A percentile compares a stretch with the other conserved stretches of the same genome.
phyloP scores from a whole-genome alignment of 1,140 invertebrate species.

The Phenacoccus solenopsis region DNA sequence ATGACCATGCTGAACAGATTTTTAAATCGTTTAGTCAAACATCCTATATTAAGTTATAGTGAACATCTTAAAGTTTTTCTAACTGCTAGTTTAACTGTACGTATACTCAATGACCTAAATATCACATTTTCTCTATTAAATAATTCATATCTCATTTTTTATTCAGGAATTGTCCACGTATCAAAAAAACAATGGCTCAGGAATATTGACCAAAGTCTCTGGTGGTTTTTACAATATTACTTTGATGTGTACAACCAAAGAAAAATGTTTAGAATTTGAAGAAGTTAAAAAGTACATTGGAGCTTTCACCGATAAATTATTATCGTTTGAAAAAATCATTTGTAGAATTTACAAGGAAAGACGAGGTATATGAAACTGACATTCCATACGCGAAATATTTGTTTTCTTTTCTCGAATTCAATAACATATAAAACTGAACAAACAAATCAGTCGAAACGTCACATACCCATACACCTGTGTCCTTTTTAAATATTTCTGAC shows the following conservation, averaged over 20 bases:
- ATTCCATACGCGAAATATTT: no score
- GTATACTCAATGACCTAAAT: conserved; percentile 25
- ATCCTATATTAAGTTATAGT: conserved; percentile 59
- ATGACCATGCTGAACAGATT: conserved; percentile 59
- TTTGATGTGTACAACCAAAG: conserved; percentile 19
- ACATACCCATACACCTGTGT: neutral
- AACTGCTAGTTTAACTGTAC: conserved; percentile 50
- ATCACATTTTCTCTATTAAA: neutral
- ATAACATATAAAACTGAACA: no score
- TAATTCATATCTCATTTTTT: neutral
- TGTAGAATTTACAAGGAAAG: conserved; percentile 23
- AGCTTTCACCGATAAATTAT: conserved; percentile 21
- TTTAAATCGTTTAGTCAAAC: conserved; percentile 47
- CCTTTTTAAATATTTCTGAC: no score
- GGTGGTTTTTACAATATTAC: conserved; percentile 23
- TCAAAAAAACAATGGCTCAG: conserved; percentile 19
- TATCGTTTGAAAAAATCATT: conserved; percentile 21
- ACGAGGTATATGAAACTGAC: conserved; percentile 18
- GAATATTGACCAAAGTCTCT: conserved; percentile 22
- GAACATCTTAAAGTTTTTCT: conserved; percentile 53
- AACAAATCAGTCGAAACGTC: neutral
- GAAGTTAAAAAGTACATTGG: conserved; percentile 19
- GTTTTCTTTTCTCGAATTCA: no score
- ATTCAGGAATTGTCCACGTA: conserved; percentile 22
- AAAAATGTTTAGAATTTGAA: conserved; percentile 23